Base-by-base conservation (phyloP, 1,140 invertebrate genomes). In the Sipha flava region DNA sequence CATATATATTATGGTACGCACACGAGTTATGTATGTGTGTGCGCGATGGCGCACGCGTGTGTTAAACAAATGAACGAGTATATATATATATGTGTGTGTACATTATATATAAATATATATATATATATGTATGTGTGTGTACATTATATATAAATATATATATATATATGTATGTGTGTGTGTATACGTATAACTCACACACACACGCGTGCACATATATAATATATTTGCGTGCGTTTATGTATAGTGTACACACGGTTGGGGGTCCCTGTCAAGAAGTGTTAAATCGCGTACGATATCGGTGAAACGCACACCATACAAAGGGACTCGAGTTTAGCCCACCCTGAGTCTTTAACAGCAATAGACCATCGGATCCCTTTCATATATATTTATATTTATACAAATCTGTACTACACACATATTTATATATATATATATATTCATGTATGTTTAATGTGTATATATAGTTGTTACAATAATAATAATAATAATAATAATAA, bases 201-300 rank as follows among this genome's bases (percentile, higher is more conserved):
- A 59, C 54, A 26, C 54, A 21, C 18, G 3, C 54, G 21, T 26
- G 3, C 16, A 40, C 10, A 40, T 6, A 40, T 10, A 40, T 40
- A 40, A n/a, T 10, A 10, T 40, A 40, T 6, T 40, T 6, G 10
- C 37, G 37, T 10, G n/a, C n/a, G n/a, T n/a, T 49, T 54, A 29
- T 29, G 18, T 16, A 23, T 21, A 6, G 5, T 31, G 16, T 6
- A 37, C 1, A 23, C 70, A 9, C 31, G 5, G 31, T 37, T 7
- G 72, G 72, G 49, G 72, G 72, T 54, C 31, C 72, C 52, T 75
- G 72, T 75, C 72, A 57, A 75, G 72, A 75, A 75, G 72, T 75
- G 72, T 75, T 75, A 43, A 75, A 54, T 75, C 49, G 70, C 31
- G 31, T 54, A 37, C 34, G 34, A 73, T 54, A 75, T 57, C 29